These are phyloP conservation scores for Channa striata DNA, from an alignment of 2,797 vertebrate genomes.

Conservation along the genomic window DNA sequence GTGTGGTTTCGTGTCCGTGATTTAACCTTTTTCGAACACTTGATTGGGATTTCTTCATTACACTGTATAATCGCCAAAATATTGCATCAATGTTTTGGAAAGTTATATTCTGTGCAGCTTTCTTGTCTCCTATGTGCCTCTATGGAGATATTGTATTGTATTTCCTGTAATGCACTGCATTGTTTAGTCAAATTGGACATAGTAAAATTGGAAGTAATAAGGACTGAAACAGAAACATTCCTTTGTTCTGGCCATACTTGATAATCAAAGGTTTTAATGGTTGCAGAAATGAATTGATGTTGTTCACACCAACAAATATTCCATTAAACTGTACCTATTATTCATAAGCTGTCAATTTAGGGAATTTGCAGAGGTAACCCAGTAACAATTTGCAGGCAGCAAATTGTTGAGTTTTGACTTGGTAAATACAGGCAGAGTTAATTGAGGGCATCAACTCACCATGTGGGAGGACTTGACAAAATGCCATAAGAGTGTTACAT, in stretches of 20 bases:
- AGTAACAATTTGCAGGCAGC: slow-evolving; percentile 72
- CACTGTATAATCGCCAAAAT: not conserved
- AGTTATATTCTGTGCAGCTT: slow-evolving; percentile 17
- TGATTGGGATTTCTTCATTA: not conserved
- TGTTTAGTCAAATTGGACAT: slow-evolving; percentile 25
- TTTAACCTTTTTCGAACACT: slow-evolving; percentile 43
- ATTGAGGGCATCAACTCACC: slow-evolving; percentile 80
- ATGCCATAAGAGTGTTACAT: slow-evolving; percentile 78
- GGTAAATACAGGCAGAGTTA: slow-evolving; percentile 80
- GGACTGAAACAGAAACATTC: slow-evolving; percentile 60
- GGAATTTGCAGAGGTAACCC: slow-evolving; percentile 78
- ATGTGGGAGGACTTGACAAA: slow-evolving; percentile 83
- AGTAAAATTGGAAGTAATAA: slow-evolving; percentile 48
- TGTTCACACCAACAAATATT: slow-evolving; percentile 74
- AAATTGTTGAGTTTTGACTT: slow-evolving; percentile 79
- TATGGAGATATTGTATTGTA: not conserved
- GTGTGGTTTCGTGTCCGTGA: slow-evolving; percentile 47
- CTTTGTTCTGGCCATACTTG: slow-evolving; percentile 60
- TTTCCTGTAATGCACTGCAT: not conserved
- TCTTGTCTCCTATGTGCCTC: slow-evolving; percentile 27
- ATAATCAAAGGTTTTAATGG: slow-evolving; percentile 79
- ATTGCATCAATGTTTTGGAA: not conserved
- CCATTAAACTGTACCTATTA: slow-evolving; percentile 81
- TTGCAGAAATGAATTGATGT: slow-evolving; percentile 75
- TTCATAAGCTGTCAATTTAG: slow-evolving; percentile 85